Evolutionary conservation across 2,888 invertebrate species (phyloP), one percentile per base, ranked within the genome.

Genomic region (Villa cingulata): DNA sequence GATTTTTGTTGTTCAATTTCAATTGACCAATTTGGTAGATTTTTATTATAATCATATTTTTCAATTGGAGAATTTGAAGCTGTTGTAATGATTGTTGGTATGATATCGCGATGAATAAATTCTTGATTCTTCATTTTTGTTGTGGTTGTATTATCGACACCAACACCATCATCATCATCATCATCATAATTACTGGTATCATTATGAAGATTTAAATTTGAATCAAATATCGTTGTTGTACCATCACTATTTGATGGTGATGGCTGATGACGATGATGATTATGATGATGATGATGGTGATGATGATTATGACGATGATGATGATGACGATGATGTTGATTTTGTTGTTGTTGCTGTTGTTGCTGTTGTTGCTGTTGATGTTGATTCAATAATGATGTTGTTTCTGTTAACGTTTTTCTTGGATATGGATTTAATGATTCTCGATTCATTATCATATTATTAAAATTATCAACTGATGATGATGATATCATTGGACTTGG

Each of bases 371-470:
- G n/a, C n/a, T n/a, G n/a, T n/a, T n/a, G n/a, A n/a, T n/a, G n/a
- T n/a, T n/a, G n/a, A n/a, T n/a, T n/a, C n/a, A n/a, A n/a, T n/a
- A n/a, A n/a, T n/a, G n/a, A n/a, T n/a, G n/a, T n/a, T n/a, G 65
- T 57, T 3, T 58, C 53, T 49, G 64, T 63, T 46, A 60, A 61
- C 40, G 67, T 56, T 51, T 68, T n/a, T 68, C 50, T 67, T 64
- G 53, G 4, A 23, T 23, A 6, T 23, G 23, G n/a, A n/a, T n/a
- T n/a, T n/a, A n/a, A n/a, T n/a, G 7, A 23, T 23, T 23, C 7
- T 23, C 23, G 7, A 23, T 23, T 6, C 34, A 45, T 19, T 32
- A n/a, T 38, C 17, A 34, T 46, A 1, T 38, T 40, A 32, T 32
- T 10, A 14, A 38, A 46, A 5, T 5, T 16, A 17, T 48, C 48